Base-by-base conservation (phyloP, 2,888 invertebrate genomes). In the Noctua janthina region DNA sequence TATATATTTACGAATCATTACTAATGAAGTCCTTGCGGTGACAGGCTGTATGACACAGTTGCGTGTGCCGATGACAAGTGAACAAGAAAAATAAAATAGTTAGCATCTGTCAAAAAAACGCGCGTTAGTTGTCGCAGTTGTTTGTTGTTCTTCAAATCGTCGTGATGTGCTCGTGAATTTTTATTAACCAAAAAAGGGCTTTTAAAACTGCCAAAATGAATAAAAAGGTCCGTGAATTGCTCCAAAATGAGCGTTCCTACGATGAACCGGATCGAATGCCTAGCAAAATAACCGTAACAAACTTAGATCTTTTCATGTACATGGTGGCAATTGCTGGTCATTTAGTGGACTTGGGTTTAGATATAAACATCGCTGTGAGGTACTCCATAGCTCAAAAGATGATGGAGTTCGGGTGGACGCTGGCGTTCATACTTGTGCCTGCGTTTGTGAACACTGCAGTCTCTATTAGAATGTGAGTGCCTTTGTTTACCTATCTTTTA, bases 391-490 rank as follows among this genome's bases (percentile, higher is more conserved):
- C 96, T 46, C 93, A 94, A 23, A 96, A 97, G 90, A 94, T 97
- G 85, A 95, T 95, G 75, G 98, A 98, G 93, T 98, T 98, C 91
- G 96, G 97, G 46, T 97, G 98, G 94, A 98, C 98, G 1, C 92
- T 98, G 70, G 97, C 97, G 59, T 98, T 98, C 91, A 98, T 98
- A 87, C 95, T 98, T 71, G 93, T 98, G 88, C 98, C 98, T 71
- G 98, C 98, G 0, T 96, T 98, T 85, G 97, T 98, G 51, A 98
- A 98, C 93, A 98, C 98, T 20, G 97, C 97, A 20, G 97, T 98
- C 76, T 98, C 98, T 74, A 97, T 98, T 86, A 95, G 98, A 94
- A 98, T 98, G 98, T 98, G 94, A 97, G 97, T 97, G 82, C 7
- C 74, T 84, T 78, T 83, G 73, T 86, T 83, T 74, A 49, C 71